A percentile compares a stretch with the other conserved stretches of the same genome.
These are phyloP conservation scores for Scaptomyza hsui DNA, from an alignment of 1,140 invertebrate species.

Conservation along the genomic window DNA sequence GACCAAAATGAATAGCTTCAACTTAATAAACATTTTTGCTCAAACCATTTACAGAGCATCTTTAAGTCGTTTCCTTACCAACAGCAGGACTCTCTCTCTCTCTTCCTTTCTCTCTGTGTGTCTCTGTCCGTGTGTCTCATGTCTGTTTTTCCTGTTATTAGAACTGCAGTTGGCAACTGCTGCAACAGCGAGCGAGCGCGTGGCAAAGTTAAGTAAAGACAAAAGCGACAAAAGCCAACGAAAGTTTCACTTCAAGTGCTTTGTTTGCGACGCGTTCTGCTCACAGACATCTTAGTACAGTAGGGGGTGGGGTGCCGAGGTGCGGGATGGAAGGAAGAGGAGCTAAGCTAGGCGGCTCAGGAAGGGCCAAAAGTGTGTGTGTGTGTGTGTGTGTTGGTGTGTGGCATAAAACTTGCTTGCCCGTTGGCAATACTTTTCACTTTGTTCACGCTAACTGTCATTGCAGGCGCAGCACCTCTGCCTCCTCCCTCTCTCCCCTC, in stretches of 20 bases:
- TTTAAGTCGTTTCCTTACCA: not conserved
- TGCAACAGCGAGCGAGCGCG: constrained; percentile 19
- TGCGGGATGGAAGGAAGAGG: not conserved
- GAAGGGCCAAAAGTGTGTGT: not conserved
- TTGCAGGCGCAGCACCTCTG: constrained; percentile 33
- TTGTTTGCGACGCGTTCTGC: constrained; percentile 59
- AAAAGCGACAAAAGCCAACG: constrained; percentile 75
- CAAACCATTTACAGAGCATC: not conserved
- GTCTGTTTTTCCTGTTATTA: constrained; percentile 21
- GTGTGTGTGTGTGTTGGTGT: constrained; percentile 18
- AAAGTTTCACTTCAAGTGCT: constrained; percentile 76
- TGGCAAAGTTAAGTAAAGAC: constrained; percentile 70
- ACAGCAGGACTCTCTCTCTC: not conserved
- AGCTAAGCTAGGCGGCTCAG: too few species aligned
- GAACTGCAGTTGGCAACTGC: constrained; percentile 73
- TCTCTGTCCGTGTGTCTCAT: not conserved
- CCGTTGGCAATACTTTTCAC: constrained; percentile 77
- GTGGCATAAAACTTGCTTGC: constrained; percentile 54
- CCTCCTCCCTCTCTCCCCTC: not conserved
- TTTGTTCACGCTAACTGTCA: constrained; percentile 78
- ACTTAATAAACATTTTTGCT: too few species aligned
- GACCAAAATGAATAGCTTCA: too few species aligned
- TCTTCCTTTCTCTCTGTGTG: not conserved
- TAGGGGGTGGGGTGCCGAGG: not conserved
- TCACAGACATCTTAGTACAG: not conserved